Base-by-base conservation (phyloP, 92 coral and sea anemone species). In the Epizoanthus rinbou region DNA sequence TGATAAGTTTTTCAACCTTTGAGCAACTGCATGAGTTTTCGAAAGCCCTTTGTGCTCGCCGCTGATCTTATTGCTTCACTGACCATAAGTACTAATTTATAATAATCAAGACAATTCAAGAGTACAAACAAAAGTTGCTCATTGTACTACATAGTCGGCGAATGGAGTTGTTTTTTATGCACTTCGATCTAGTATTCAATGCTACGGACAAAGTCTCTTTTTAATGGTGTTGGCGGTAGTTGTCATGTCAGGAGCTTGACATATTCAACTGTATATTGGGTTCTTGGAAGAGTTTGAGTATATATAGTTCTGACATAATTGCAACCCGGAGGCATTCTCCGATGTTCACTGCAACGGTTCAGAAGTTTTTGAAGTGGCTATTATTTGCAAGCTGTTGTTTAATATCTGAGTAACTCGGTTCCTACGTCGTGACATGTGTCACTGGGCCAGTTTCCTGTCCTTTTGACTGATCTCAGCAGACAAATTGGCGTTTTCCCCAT, bases 371-470 rank as follows among this genome's bases (percentile, higher is more conserved):
- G 17, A 75, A 75, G 81, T 58, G 81, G 6, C 6, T 4, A 23
- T 35, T 43, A 22, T 39, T 19, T 16, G n/a, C 53, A n/a, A 37
- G 79, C 41, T 63, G 70, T 41, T 78, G 82, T 41, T 63, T 78
- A 25, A 39, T 78, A 47, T 22, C 41, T 3, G 41, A 43, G 70
- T 39, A 19, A 23, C 71, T 19, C 39, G 43, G 43, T 78, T 78
- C 82, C 82, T 62, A 19, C 62, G 33, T 43, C 8, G 41, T 60
- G 82, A 78, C 82, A 78, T 60, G 22, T 78, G 82, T 75, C 81
- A 75, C 6, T 57, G 81, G 11, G 39, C 5, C 64, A 75, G 65
- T 63, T 78, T 78, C 82, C 82, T 75, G 82, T 78, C 22, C 71
- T 78, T 78, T 78, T 78, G 59, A 78, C 70, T 22, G 71, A 76